phyloP scores from a whole-genome alignment of 2,888 invertebrate genomes.

The Harmothoe impar region DNA sequence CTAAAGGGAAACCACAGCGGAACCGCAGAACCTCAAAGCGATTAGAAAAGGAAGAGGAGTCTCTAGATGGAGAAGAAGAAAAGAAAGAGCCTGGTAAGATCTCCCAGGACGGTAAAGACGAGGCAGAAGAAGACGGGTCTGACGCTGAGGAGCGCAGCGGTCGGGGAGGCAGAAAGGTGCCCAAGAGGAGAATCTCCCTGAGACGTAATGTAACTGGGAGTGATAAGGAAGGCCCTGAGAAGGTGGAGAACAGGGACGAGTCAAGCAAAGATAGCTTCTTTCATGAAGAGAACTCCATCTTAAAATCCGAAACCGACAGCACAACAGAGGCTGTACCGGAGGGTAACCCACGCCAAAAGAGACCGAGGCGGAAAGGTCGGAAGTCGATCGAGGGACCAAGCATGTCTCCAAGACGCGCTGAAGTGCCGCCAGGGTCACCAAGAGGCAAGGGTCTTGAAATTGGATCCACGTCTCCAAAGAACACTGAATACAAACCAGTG shows the following conservation, averaged over 20 bases:
- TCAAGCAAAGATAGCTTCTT: conserved; percentile 26
- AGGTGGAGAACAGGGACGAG: conserved; percentile 51
- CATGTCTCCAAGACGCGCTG: conserved; percentile 62
- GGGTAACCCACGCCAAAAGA: neutral
- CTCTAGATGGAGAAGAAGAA: conserved; percentile 70
- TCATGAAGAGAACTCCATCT: conserved; percentile 45
- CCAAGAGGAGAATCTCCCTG: conserved; percentile 44
- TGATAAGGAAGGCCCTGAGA: conserved; percentile 48
- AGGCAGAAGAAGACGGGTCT: conserved; percentile 54
- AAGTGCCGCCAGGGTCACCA: conserved; percentile 56
- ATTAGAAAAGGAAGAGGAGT: conserved; percentile 38
- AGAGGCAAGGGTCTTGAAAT: conserved; percentile 57
- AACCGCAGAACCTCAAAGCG: conserved; percentile 26
- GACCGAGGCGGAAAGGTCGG: conserved; percentile 59
- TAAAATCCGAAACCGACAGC: neutral
- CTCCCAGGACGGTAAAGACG: neutral
- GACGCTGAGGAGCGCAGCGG: conserved; percentile 47
- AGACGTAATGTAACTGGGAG: conserved; percentile 34
- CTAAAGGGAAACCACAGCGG: conserved; percentile 35
- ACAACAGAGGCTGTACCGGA: conserved; percentile 32
- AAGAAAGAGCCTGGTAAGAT: conserved; percentile 73
- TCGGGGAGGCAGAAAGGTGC: conserved; percentile 4
- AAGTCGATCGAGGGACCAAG: conserved; percentile 53
- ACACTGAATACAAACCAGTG: conserved; percentile 68
- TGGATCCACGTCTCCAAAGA: conserved; percentile 64